A percentile compares a stretch with the other conserved stretches of the same genome.
These are phyloP conservation scores for Gambusia yucatana DNA, from an alignment of 2,797 vertebrate species.

Conservation along the genomic window DNA sequence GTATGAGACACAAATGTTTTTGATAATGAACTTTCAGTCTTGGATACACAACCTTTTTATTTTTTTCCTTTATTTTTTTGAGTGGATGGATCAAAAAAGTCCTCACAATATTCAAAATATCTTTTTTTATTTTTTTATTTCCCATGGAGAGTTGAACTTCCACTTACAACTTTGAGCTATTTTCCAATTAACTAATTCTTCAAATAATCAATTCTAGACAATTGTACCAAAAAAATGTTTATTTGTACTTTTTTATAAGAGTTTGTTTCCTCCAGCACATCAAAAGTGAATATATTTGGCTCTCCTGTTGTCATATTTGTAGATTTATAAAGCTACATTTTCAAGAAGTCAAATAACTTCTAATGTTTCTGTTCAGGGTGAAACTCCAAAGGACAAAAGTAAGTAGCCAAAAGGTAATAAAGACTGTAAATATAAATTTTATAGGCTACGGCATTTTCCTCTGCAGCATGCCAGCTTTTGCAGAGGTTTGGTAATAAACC, in stretches of 20 bases:
- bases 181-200: too few relatives aligned
- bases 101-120: background rate
- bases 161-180: too few relatives aligned
- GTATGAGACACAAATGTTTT: background rate
- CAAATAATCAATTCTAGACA: too few relatives aligned
- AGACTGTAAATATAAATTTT: background rate
- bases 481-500: background rate
- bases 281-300: too few relatives aligned
- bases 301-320: too few relatives aligned
- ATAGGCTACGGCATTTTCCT: background rate
- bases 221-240: too few relatives aligned
- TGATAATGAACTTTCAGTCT: background rate
- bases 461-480: background rate
- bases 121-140: background rate
- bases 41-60: background rate
- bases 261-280: too few relatives aligned
- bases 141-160: too few relatives aligned
- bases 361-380: background rate
- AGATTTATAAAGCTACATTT: too few relatives aligned
- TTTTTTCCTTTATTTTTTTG: too few relatives aligned
- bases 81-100: background rate
- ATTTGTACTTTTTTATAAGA: too few relatives aligned
- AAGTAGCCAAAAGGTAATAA: background rate
- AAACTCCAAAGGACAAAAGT: background rate
- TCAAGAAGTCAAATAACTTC: too few relatives aligned